phyloP scores from a whole-genome alignment of 2,113 vertebrate species.

The Nerophis ophidion region DNA sequence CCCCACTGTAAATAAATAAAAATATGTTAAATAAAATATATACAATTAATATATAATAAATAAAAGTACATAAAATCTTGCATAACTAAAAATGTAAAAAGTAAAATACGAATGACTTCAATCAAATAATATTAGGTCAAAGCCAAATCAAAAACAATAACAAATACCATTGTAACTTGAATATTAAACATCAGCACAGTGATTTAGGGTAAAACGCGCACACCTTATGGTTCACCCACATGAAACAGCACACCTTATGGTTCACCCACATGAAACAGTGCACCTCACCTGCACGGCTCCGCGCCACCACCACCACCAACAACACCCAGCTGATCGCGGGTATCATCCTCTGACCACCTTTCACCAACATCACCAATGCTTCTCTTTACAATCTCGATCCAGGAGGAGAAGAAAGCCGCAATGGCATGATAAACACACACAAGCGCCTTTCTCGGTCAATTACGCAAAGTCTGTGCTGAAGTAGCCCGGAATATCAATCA shows the following conservation, averaged over 20 bases:
- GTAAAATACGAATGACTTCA: too few relatives aligned
- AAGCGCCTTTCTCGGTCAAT: slow-evolving; percentile 21
- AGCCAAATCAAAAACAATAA: too few relatives aligned
- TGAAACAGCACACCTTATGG: too few relatives aligned
- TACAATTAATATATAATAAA: too few relatives aligned
- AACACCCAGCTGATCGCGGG: slow-evolving; percentile 40
- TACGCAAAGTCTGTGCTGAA: slow-evolving; percentile 23
- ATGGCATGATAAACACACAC: slow-evolving; percentile 15
- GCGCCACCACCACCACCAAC: slow-evolving; percentile 25
- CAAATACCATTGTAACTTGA: too few relatives aligned
- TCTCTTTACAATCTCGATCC: slow-evolving; percentile 17
- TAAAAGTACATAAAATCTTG: too few relatives aligned
- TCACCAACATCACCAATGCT: slow-evolving; percentile 27
- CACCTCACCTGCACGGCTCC: slow-evolving; percentile 58
- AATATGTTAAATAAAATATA: too few relatives aligned
- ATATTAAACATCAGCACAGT: too few relatives aligned
- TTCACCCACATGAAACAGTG: not conserved
- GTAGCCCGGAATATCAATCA: not conserved
- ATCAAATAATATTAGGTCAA: too few relatives aligned
- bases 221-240: too few relatives aligned
- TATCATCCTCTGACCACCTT: slow-evolving; percentile 32
- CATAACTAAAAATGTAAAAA: too few relatives aligned
- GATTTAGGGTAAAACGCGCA: not conserved
- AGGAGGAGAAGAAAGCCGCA: not conserved
- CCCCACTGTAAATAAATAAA: too few relatives aligned